These are phyloP conservation scores for Scarus forsteni DNA, from an alignment of 2,797 vertebrate genomes.

Conservation along the genomic window DNA sequence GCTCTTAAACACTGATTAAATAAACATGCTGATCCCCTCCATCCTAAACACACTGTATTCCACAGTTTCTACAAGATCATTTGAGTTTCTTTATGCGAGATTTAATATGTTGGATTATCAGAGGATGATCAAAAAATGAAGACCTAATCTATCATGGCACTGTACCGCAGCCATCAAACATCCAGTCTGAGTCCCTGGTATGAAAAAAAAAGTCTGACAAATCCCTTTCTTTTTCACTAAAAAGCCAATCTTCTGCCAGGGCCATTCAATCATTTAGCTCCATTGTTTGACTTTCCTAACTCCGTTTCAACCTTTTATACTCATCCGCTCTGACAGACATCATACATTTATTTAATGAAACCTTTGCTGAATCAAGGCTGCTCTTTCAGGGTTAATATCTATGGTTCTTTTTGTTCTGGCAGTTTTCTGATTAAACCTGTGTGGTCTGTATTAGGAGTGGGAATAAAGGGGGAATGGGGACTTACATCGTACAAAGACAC, in stretches of 20 bases:
- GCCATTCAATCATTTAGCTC: constrained; percentile 12
- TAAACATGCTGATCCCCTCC: no score
- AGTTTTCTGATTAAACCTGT: constrained; percentile 43
- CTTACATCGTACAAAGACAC: constrained; percentile 3
- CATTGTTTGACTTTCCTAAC: constrained; percentile 21
- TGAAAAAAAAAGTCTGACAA: not conserved
- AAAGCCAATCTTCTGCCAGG: not conserved
- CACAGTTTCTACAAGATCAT: no score
- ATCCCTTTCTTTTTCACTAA: no score
- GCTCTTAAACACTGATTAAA: no score
- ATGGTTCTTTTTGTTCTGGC: constrained; percentile 30
- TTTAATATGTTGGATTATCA: no score
- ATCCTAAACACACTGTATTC: no score
- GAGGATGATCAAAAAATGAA: no score
- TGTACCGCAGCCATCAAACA: no score
- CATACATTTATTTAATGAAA: constrained; percentile 33
- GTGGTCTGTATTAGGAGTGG: constrained; percentile 1
- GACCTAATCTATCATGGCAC: no score
- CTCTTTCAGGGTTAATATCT: constrained; percentile 34
- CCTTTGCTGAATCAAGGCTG: constrained; percentile 13
- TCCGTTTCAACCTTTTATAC: constrained; percentile 16
- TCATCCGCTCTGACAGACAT: constrained; percentile 15
- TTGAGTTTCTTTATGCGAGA: no score
- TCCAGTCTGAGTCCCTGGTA: no score
- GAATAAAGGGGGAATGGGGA: constrained; percentile 13